Evolutionary conservation across 2,113 vertebrate species (phyloP), one percentile per base, ranked within the genome.

Genomic region (Sylvietta virens): DNA sequence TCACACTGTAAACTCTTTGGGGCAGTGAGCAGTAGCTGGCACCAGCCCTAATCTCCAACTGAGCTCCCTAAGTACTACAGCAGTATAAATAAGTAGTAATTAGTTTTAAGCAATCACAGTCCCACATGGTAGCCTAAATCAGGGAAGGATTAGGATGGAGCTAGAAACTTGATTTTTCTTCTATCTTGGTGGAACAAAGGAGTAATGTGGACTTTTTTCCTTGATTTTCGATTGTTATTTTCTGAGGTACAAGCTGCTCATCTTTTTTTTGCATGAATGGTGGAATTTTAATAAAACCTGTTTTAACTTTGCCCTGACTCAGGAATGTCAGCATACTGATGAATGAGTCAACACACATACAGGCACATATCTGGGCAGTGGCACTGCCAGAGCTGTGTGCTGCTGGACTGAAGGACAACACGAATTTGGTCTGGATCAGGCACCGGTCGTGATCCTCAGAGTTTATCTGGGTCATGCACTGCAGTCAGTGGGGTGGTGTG

Each of bases 1-100:
- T 94, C 33, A 3, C 90, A 92, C 86, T 93, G 92, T 96, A 96
- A 95, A 96, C 76, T 97, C 94, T 96, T 96, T 88, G 92, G 92
- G 93, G 93, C 94, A 96, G 94, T 0, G 48, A 86, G 87, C 86
- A 79, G 90, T 88, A 94, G 88, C 69, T 97, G 95, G 92, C 95
- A 88, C 44, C 54, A 84, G 61, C 86, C 61, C 80, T 93, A 92
- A 90, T 96, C 95, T 96, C 96, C 77, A 60, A 31, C 88, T 84
- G 96, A 94, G 96, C 82, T 95, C 86, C 88, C 86, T 86, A 79
- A 96, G 88, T 93, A 88, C 76, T 92, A 94, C 93, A 97, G 95
- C 85, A 88, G 90, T 95, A 95, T 92, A 96, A 97, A 96, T 94
- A 97, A 96, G 87, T 70, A 94, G 86, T 96, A 94, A 90, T 96